Evolutionary conservation across 2,888 invertebrate species (phyloP), one percentile per base, ranked within the genome.

Genomic region (Erannis defoliaria): DNA sequence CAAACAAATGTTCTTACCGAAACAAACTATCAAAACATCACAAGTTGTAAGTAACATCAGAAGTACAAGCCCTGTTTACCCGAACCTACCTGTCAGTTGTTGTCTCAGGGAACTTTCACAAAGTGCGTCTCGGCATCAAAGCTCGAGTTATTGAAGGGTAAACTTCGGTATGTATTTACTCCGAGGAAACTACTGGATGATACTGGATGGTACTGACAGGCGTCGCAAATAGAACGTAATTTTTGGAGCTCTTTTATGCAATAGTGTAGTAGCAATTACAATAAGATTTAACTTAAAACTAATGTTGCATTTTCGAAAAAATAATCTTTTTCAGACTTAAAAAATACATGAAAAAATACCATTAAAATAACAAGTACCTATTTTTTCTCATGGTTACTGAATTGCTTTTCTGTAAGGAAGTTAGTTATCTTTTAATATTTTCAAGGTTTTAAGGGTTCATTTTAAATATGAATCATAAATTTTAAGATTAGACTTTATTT

Each of bases 11-110:
- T 14, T 37, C 50, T 1, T 38, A 5, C 50, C 50, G 21, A 49
- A 37, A 37, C 21, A 50, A 50, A 38, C 50, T 50, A 50, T 50
- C 50, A 50, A 50, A 50, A 50, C 50, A 50, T 50, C 37, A 23
- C 37, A 50, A 49, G 49, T 35, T 49, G 21, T 35, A 35, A 33
- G 49, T 16, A 50, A 38, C 50, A 18, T 50, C 37, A 26, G 23
- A 26, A 42, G 42, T 23, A 42, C 42, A 42, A 14, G 26, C 26
- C 14, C 43, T 45, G 26, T 29, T 45, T 45, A 45, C 26, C 10
- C 16, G 26, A 45, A 45, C 16, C 26, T 37, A 37, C 50, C 50
- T 38, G 38, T 26, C 26, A 16, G 50, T 23, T 23, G 26, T 50
- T 38, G 50, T 50, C 26, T 50, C 37, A 31, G 35, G 33, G n/a